Percentiles rank a stretch among this genome's conserved stretches.
Conservation (phyloP, 2,888 invertebrate species). For the Protodeltote pygarga region DNA sequence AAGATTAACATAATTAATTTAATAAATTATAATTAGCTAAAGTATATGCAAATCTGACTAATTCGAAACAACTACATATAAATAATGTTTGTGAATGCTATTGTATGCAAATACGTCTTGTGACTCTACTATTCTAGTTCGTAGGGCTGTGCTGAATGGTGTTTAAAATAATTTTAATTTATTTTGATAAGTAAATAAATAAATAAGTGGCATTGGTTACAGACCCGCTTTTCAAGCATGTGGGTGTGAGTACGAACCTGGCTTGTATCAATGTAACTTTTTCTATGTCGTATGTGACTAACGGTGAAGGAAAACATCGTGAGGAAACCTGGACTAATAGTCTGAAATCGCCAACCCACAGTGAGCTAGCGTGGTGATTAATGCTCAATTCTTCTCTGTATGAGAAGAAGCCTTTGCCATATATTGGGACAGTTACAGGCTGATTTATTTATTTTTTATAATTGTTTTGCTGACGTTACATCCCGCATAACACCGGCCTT, state of each 20-base stretch:
- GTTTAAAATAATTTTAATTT: background rate
- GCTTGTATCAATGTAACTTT: too few species aligned
- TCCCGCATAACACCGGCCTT: conserved; percentile 45
- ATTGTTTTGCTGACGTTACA: conserved; percentile 34
- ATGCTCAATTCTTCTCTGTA: too few species aligned
- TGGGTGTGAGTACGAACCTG: too few species aligned
- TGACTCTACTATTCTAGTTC: conserved; percentile 6
- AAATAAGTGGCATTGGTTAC: too few species aligned
- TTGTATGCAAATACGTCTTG: conserved; percentile 47
- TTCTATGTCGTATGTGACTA: too few species aligned
- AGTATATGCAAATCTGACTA: conserved; percentile 5
- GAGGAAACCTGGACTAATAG: too few species aligned
- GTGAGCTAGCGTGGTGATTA: too few species aligned
- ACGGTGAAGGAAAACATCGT: too few species aligned
- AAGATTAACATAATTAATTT: conserved; percentile 13
- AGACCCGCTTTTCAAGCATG: too few species aligned
- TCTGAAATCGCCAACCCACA: too few species aligned
- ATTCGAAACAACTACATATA: conserved; percentile 19
- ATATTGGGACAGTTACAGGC: too few species aligned
- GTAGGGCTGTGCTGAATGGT: conserved; percentile 30
- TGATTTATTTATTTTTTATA: background rate
- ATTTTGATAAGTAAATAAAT: background rate
- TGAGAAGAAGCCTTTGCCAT: too few species aligned
- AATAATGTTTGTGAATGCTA: conserved; percentile 33
- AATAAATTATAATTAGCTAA: conserved; percentile 19